These are phyloP conservation scores for Mormyrus hasselquistii DNA, from an alignment of 2,797 vertebrate species.

Conservation along the genomic window DNA sequence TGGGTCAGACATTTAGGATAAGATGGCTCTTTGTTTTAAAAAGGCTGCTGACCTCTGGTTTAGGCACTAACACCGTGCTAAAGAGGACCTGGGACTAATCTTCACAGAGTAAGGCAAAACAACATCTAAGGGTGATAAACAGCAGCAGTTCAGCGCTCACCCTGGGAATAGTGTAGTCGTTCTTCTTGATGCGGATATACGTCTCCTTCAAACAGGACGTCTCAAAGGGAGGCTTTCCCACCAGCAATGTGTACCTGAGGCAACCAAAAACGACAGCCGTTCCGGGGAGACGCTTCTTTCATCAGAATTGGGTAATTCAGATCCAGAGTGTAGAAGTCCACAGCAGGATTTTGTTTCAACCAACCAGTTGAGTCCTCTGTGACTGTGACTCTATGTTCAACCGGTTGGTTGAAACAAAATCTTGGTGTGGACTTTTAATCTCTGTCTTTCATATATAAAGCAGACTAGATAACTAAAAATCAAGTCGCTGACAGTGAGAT, in stretches of 20 bases:
- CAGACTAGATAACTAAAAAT: not conserved
- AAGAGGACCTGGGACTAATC: not conserved
- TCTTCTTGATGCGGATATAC: conserved; percentile 93
- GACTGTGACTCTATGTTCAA: not conserved
- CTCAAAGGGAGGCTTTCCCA: conserved; percentile 94
- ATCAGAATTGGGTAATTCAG: not conserved
- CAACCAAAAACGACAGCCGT: not conserved
- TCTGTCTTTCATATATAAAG: not conserved
- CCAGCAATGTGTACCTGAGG: conserved; percentile 88
- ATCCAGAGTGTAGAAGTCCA: not conserved
- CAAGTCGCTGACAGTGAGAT: not conserved
- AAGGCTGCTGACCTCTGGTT: not conserved
- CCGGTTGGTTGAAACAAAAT: not conserved
- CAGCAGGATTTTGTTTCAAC: not conserved
- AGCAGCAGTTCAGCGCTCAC: conserved; percentile 46
- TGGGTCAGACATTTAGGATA: not conserved
- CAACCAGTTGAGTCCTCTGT: not conserved
- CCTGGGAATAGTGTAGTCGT: conserved; percentile 87
- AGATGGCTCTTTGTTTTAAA: not conserved
- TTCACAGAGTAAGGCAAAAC: not conserved
- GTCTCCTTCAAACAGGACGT: conserved; percentile 94
- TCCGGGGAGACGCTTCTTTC: not conserved
- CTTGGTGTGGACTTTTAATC: not conserved
- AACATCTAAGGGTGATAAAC: not conserved
- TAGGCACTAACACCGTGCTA: not conserved